Evolutionary conservation across 2,113 vertebrate species (phyloP), one percentile per base, ranked within the genome.

Genomic region (Urocynchramus pylzowi): DNA sequence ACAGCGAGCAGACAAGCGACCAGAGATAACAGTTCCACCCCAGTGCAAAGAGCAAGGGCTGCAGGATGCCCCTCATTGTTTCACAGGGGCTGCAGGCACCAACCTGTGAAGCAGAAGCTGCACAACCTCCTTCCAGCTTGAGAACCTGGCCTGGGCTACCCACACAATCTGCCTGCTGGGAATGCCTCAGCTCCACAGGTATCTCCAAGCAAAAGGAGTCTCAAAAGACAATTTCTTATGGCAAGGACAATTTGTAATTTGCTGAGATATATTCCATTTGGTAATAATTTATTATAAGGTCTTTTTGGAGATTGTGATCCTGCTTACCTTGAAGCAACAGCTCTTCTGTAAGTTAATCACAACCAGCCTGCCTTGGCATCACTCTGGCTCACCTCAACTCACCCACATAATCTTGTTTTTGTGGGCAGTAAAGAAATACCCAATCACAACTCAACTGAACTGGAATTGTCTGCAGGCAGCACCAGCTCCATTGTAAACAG

Each of bases 1-100:
- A 85, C 77, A 90, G 79, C 41, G 45, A 87, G 84, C 78, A 90
- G 87, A 93, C 73, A 96, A 95, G 82, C 59, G 78, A 52, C 60
- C 57, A 53, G 63, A 91, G 93, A 96, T 91, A 95, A 89, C 92
- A 95, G 82, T 82, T 91, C 57, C 52, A 86, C 87, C 82, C 92
- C 54, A 4, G 50, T 77, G 78, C 83, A 92, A 84, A 76, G 74
- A 90, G 56, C 44, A 67, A 76, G 83, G 93, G 9, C 67, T 45
- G 82, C 69, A 82, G 84, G 84, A 77, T 26, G 19, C 57, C 78
- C 85, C 77, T 42, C 73, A 24, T 79, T 95, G 88, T 89, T 95
- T 85, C 56, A 41, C 76, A 87, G 70, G 7, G 50, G 39, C 49
- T 86, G 61, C 74, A 90, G 73, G 24, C 84, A 87, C 79, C 87